Conservation (phyloP, 1,140 invertebrate genomes). For the Hyles euphorbiae region DNA sequence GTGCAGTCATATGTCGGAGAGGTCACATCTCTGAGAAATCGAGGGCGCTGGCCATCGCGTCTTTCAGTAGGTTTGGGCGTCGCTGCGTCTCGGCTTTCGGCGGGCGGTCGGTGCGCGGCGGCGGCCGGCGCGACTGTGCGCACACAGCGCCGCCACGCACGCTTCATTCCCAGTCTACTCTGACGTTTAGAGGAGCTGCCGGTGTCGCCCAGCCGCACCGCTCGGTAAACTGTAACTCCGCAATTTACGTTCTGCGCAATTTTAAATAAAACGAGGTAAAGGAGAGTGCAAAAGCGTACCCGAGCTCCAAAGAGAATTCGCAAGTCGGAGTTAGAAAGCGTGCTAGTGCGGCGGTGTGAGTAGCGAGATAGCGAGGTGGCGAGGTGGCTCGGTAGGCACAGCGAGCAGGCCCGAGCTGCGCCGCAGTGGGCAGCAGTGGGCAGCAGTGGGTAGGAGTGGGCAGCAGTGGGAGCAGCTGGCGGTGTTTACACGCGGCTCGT, state of each 20-base stretch:
- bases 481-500: conserved; percentile 55
- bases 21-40: conserved; percentile 19
- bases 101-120: conserved; percentile 53
- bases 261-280: conserved; percentile 27
- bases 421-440: conserved; percentile 31
- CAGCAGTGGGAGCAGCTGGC: conserved; percentile 44
- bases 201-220: conserved; percentile 50
- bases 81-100: conserved; percentile 68
- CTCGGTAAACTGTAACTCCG: conserved; percentile 35
- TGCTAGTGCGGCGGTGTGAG: conserved; percentile 15
- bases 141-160: conserved; percentile 62
- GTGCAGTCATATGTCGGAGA: conserved; percentile 13
- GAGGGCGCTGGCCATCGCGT: conserved; percentile 56
- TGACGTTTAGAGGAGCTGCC: conserved; percentile 63
- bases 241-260: conserved; percentile 53
- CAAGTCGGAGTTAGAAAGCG: conserved; percentile 19
- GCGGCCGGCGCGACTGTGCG: conserved; percentile 49
- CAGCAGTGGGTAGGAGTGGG: conserved; percentile 30
- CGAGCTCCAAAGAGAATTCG: conserved; percentile 13
- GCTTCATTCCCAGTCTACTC: conserved; percentile 65
- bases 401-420: conserved; percentile 31
- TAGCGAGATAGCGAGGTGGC: conserved; percentile 27
- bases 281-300: too few species aligned
- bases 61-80: conserved; percentile 65
- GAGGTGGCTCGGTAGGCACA: conserved; percentile 28